These are phyloP conservation scores for Zeus faber DNA, from an alignment of 2,113 vertebrate species.

Conservation along the genomic window DNA sequence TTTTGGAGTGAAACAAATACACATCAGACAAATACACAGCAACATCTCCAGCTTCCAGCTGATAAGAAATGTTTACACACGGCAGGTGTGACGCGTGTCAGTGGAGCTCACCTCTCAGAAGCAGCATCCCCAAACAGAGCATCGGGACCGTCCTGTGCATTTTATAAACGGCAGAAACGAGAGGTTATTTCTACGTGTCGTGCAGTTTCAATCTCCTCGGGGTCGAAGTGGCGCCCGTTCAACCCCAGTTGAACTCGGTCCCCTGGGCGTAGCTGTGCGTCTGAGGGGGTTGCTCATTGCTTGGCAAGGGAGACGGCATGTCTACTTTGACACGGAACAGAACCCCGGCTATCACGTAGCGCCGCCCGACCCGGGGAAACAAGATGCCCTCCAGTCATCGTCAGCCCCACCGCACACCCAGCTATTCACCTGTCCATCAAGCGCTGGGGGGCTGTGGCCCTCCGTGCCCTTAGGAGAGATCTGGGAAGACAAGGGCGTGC, in stretches of 20 bases:
- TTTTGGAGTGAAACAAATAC: too few species aligned
- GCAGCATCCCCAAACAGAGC: conserved; percentile 56
- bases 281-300: conserved; percentile 40
- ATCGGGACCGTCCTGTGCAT: conserved; percentile 45
- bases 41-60: too few species aligned
- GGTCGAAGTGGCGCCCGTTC: conserved; percentile 48
- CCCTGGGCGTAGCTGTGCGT: conserved; percentile 29
- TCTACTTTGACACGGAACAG: conserved; percentile 55
- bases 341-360: conserved; percentile 74
- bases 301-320: conserved; percentile 50
- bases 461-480: neutral
- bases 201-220: conserved; percentile 25
- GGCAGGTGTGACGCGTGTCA: too few species aligned
- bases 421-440: conserved; percentile 66
- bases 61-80: too few species aligned
- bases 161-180: conserved; percentile 13
- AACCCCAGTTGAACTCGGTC: conserved; percentile 61
- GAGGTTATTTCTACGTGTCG: neutral
- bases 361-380: conserved; percentile 63
- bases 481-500: too few species aligned
- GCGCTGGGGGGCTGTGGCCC: conserved; percentile 34
- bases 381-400: conserved; percentile 58
- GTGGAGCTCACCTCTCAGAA: conserved; percentile 64
- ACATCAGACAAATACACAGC: too few species aligned
- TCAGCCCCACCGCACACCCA: conserved; percentile 44